Conservation (phyloP, 1,140 invertebrate genomes). For the Trachymyrmex septentrionalis region DNA sequence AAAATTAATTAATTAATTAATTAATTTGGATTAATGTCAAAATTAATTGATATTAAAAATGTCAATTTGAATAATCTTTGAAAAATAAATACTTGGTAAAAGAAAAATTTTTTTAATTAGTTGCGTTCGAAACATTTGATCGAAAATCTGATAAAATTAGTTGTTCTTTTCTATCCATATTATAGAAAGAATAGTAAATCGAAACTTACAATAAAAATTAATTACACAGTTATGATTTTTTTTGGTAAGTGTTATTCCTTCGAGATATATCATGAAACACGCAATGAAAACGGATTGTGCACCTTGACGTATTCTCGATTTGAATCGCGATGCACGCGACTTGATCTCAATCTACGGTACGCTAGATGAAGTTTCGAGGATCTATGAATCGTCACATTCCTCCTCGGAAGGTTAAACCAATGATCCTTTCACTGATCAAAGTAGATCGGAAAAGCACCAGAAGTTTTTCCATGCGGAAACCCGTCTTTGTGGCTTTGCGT, state of each 20-base stretch:
- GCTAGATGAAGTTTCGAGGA: neutral
- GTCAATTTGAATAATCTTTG: neutral
- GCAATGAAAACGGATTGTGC: neutral
- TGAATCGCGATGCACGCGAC: neutral
- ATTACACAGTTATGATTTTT: neutral
- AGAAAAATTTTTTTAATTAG: neutral
- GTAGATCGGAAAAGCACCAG: neutral
- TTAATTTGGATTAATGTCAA: too few relatives aligned
- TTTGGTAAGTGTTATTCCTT: neutral
- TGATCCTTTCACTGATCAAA: conserved; percentile 53
- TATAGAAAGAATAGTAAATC: neutral
- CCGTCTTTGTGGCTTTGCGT: neutral
- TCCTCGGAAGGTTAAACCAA: conserved; percentile 12
- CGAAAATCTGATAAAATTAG: neutral
- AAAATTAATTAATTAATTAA: too few relatives aligned
- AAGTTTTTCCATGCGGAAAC: neutral
- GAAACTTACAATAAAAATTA: neutral
- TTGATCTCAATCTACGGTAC: neutral
- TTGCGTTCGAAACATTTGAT: neutral
- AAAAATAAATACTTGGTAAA: neutral
- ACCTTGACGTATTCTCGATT: neutral
- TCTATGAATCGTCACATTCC: conserved; percentile 1
- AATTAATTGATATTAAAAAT: too few relatives aligned
- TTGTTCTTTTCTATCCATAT: neutral
- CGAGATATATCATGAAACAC: neutral